Evolutionary conservation across 1,140 invertebrate genomes (phyloP), one percentile per base, ranked within the genome.

Genomic region (Orussus abietinus): DNA sequence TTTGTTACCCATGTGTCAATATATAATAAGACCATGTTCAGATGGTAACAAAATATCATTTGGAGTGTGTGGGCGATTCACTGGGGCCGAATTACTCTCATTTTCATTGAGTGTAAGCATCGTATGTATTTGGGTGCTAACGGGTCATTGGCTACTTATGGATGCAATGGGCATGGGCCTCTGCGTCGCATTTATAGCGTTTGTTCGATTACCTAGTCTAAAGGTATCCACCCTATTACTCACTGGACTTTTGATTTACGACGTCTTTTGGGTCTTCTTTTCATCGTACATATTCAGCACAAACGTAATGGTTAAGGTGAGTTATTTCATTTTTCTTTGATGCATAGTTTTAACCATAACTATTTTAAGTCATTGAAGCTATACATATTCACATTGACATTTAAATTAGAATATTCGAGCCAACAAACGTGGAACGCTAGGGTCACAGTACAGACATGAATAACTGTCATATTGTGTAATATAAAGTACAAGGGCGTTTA

Each of bases 191-290:
- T 97, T 97, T 69, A 97, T 98, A 66, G 93, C 94, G 13, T 90
- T 97, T 69, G 92, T 97, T 47, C 82, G 93, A 32, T 77, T 98
- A 60, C 95, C 94, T 26, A 96, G 92, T 70, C 78, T 97, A 32
- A 97, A 97, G 75, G 95, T 98, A 47, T 97, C 94, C 14, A 97
- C 94, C 11, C 74, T 97, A 46, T 79, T 97, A 38, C 80, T 97
- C 48, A 94, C 93, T 30, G 94, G 93, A 19, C 79, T 97, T 51
- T 82, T 97, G 29, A 87, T 98, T 31, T 98, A 98, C 66, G 94
- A 98, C 74, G 93, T 97, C 19, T 96, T 98, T 75, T 97, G 94
- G 94, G 94, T 97, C 14, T 97, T 98, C 74, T 97, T 97, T 77
- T 96, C 93, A 4, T 95, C 92, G 0, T 97, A 96, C 64, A 94